Conservation (phyloP, 2,797 vertebrate species). For the Arnoldichthys spilopterus region DNA sequence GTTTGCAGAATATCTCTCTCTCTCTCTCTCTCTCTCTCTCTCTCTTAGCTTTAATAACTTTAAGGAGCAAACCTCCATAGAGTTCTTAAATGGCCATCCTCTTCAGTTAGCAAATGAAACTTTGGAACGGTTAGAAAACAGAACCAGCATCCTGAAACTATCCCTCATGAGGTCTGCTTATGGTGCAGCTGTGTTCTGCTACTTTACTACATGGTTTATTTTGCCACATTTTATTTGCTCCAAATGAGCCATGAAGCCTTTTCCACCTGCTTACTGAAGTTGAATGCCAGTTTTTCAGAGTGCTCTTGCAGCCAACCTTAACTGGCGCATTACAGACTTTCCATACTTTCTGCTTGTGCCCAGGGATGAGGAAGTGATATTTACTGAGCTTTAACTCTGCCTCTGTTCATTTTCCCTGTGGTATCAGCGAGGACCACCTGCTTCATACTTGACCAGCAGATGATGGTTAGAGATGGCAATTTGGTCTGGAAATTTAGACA, state of each 20-base stretch:
- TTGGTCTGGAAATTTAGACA: no score
- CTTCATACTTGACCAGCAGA: no score
- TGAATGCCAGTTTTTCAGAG: not conserved
- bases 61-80: not conserved
- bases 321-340: not conserved
- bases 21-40: not conserved
- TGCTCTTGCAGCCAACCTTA: no score
- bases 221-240: not conserved
- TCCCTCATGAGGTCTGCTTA: not conserved
- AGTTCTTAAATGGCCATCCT: no score
- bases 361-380: not conserved
- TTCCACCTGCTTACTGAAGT: not conserved
- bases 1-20: slow-evolving; percentile 1
- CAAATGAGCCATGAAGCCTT: not conserved
- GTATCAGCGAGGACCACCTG: no score
- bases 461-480: no score
- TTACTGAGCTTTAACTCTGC: not conserved
- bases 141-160: not conserved
- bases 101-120: not conserved
- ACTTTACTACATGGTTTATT: not conserved
- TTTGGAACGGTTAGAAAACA: not conserved
- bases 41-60: not conserved
- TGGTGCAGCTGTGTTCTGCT: no score
- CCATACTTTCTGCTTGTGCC: not conserved
- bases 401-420: no score